These are phyloP conservation scores for Dusona sp. DNA, from an alignment of 2,888 invertebrate species.

Conservation along the genomic window DNA sequence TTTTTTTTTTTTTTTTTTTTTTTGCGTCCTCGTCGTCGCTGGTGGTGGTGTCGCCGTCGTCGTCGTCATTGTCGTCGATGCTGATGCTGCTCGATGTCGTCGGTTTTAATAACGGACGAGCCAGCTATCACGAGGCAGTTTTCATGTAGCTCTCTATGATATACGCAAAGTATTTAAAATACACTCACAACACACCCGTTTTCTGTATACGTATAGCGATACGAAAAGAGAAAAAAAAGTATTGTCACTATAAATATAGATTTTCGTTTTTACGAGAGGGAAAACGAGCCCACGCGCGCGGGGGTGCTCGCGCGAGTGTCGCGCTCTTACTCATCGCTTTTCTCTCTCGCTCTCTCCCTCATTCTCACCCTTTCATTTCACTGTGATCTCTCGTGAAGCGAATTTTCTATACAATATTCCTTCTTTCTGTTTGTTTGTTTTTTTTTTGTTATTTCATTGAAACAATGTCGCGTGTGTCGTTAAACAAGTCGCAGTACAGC, in stretches of 20 bases:
- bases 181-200: conserved; percentile 15
- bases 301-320: conserved; percentile 72
- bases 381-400: conserved; percentile 44
- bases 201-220: background rate
- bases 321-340: conserved; percentile 23
- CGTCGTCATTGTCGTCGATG: conserved; percentile 46
- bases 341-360: background rate
- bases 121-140: conserved; percentile 52
- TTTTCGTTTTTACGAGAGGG: conserved; percentile 61
- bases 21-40: conserved; percentile 35
- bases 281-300: conserved; percentile 69
- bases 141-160: conserved; percentile 50
- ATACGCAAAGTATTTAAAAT: conserved; percentile 31
- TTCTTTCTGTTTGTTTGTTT: background rate
- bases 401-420: conserved; percentile 9
- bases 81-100: conserved; percentile 52
- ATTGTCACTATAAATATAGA: conserved; percentile 56
- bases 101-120: conserved; percentile 57
- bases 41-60: conserved; percentile 24
- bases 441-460: conserved; percentile 17
- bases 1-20: too few relatives aligned
- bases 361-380: conserved; percentile 3
- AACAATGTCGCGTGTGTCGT: conserved; percentile 84
- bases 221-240: background rate
- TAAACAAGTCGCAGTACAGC: conserved; percentile 84